Percentiles rank a stretch among this genome's conserved stretches.
phyloP scores from a whole-genome alignment of 37 sponge, comb jelly and placozoan genomes.

The Tethya wilhelma region DNA sequence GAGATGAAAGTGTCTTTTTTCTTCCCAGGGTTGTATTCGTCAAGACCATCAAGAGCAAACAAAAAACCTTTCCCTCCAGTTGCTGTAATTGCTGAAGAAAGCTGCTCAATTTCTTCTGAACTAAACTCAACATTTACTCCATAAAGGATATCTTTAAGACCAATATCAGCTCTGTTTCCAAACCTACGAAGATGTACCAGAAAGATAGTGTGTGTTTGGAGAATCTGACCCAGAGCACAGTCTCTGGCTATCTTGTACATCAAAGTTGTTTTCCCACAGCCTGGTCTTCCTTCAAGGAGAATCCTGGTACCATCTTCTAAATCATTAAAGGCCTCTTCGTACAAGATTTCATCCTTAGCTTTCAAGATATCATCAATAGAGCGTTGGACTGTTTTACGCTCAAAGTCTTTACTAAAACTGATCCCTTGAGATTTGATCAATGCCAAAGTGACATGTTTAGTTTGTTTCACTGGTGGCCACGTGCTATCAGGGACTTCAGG shows the following conservation, averaged over 20 bases:
- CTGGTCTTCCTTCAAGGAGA: slow-evolving; percentile 50
- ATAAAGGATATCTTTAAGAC: neutral
- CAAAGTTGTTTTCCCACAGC: slow-evolving; percentile 46
- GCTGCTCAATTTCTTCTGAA: neutral
- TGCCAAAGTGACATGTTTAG: slow-evolving; percentile 26
- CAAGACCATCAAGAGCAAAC: slow-evolving; percentile 30
- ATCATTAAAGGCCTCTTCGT: slow-evolving; percentile 14
- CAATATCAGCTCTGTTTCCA: neutral
- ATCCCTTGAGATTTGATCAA: slow-evolving; percentile 4
- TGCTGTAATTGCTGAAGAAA: neutral
- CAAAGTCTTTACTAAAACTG: neutral
- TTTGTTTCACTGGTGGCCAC: slow-evolving; percentile 16
- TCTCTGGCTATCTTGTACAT: slow-evolving; percentile 32
- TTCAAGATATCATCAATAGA: slow-evolving; percentile 28
- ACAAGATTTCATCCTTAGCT: slow-evolving; percentile 4
- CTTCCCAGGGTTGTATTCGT: slow-evolving; percentile 1
- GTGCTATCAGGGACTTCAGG: slow-evolving; percentile 27
- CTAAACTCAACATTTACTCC: neutral
- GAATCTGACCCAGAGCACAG: slow-evolving; percentile 37
- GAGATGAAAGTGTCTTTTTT: neutral
- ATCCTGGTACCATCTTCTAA: neutral
- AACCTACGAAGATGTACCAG: slow-evolving; percentile 2
- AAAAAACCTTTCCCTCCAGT: slow-evolving; percentile 15
- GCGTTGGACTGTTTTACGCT: slow-evolving; percentile 1
- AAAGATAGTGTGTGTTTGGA: neutral